Base-by-base conservation (phyloP, 2,888 invertebrate genomes). In the Leptopilina syphax region DNA sequence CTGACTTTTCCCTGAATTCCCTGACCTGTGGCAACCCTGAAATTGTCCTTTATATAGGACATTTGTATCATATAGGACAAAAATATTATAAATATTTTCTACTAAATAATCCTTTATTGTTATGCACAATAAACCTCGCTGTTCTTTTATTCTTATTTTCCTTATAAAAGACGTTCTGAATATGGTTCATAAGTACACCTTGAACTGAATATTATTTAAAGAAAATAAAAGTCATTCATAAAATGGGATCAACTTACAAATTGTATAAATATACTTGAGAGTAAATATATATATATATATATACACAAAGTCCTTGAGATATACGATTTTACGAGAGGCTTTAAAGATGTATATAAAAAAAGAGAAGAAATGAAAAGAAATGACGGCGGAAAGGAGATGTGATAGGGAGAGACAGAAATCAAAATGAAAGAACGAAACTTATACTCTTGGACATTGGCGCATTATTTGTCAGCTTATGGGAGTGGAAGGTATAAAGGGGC, bases 401-500 rank as follows among this genome's bases (percentile, higher is more conserved):
- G 44, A 77, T 65, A 77, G 76, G 76, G 63, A 77, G 76, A 77
- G 65, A 65, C 65, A 73, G 70, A 73, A 73, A 57, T 73, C 70
- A 73, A 73, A 73, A 73, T 73, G 70, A 50, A 73, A 54, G 50
- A 70, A 70, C 54, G 70, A 73, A 73, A 73, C 70, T 73, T 73
- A 73, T 73, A 73, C 70, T 57, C 34, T 73, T 27, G 70, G 54
- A 65, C 65, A 12, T 63, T 13, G 47, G 44, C 18, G 24, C 47
- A 65, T 77, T 77, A 77, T 77, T 77, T 77, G 63, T 77, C 63
- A 77, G 63, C 65, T n/a, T 65, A 63, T 77, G 76, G 24, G 76
- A 77, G 63, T 76, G 76, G 76, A 60, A 65, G 77, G 54, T 67
- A 50, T 50, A 80, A 80, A 76, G 80, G 73, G 80, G 80, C 78